Conservation (phyloP, 2,888 invertebrate genomes). For the Pterostichus madidus region DNA sequence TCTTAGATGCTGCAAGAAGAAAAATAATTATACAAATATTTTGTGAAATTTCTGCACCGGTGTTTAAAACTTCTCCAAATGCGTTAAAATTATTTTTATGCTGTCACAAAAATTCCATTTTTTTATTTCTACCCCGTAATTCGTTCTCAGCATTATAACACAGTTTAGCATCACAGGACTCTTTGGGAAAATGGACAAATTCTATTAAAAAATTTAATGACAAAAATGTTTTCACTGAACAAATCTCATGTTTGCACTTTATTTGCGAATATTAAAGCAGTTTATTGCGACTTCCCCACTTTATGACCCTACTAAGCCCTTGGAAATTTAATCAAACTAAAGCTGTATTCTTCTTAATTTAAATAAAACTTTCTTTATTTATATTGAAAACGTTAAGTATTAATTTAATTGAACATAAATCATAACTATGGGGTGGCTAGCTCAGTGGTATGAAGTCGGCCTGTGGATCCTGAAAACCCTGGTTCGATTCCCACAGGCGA, state of each 20-base stretch:
- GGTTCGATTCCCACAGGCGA: no score
- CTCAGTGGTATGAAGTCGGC: no score
- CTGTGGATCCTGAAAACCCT: no score
- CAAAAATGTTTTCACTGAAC: constrained; percentile 30
- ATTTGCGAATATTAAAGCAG: constrained; percentile 30
- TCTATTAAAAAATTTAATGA: constrained; percentile 49
- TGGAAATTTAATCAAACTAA: constrained; percentile 16
- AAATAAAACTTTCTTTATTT: constrained; percentile 5
- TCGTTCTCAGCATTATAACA: constrained; percentile 12
- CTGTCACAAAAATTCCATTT: constrained; percentile 7
- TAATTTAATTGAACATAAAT: no score
- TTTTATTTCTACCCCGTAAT: constrained; percentile 25
- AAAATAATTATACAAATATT: constrained; percentile 9
- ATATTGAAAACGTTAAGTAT: not conserved
- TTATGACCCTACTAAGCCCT: constrained; percentile 4
- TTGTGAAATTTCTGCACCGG: constrained; percentile 13
- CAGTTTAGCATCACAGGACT: constrained; percentile 4
- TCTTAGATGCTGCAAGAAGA: not conserved
- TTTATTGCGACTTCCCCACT: constrained; percentile 14
- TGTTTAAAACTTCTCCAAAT: constrained; percentile 28
- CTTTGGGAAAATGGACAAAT: constrained; percentile 29
- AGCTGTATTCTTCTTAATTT: not conserved
- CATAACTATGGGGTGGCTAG: no score
- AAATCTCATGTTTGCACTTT: constrained; percentile 41
- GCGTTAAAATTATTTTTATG: constrained; percentile 37